A percentile compares a stretch with the other conserved stretches of the same genome.
Evolutionary conservation across 2,888 invertebrate species (phyloP).

Genomic region (Scaptodrosophila latifasciaeformis): DNA sequence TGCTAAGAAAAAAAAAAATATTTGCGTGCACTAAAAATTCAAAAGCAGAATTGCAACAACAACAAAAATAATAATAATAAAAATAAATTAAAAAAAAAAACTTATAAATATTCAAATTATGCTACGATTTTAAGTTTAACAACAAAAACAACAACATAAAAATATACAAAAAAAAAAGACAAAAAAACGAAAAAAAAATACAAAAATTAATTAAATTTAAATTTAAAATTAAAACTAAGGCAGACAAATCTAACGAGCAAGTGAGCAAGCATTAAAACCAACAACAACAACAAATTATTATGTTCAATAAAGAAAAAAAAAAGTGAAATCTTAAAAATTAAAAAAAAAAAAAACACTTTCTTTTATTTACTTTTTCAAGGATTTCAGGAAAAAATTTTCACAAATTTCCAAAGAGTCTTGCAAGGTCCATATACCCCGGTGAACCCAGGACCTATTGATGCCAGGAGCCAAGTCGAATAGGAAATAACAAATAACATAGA

Average conservation of each 20-base stretch:
- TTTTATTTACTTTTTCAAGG: neutral
- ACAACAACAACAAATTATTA: constrained; percentile 62
- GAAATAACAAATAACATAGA: too few relatives aligned
- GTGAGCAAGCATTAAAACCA: constrained; percentile 58
- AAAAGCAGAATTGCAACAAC: neutral
- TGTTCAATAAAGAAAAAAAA: constrained; percentile 72
- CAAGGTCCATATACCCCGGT: too few relatives aligned
- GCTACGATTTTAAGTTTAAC: constrained; percentile 12
- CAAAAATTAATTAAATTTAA: constrained; percentile 37
- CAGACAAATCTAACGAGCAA: constrained; percentile 36
- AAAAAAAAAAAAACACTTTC: constrained; percentile 20
- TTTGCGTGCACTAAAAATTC: too few relatives aligned
- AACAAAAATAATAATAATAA: constrained; percentile 11
- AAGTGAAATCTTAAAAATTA: constrained; percentile 51
- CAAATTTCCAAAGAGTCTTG: constrained; percentile 37
- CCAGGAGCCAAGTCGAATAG: too few relatives aligned
- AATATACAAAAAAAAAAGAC: constrained; percentile 7
- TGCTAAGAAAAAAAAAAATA: too few relatives aligned
- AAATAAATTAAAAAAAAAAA: constrained; percentile 15
- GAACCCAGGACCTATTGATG: too few relatives aligned
- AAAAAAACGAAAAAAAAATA: constrained; percentile 10
- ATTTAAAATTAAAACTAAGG: constrained; percentile 46
- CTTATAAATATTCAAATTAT: constrained; percentile 6
- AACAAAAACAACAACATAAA: constrained; percentile 15
- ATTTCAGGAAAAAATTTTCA: constrained; percentile 9